Conservation (phyloP, 2,113 vertebrate species). For the Pteropus alecto region DNA sequence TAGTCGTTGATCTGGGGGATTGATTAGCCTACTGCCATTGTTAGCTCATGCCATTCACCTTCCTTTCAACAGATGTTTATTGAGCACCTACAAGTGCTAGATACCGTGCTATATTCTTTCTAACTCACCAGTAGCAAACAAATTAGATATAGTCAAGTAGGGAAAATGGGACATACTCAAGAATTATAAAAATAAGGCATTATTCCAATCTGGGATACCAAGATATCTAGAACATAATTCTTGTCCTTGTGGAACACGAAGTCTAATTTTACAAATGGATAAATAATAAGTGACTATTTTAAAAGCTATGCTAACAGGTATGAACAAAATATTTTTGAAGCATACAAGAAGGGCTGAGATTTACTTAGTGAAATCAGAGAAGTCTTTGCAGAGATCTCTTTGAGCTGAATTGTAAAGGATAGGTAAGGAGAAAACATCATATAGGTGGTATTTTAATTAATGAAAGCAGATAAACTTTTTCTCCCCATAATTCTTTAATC, state of each 20-base stretch:
- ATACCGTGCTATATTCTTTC: neutral
- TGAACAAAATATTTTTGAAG: neutral
- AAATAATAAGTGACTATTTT: neutral
- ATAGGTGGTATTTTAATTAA: neutral
- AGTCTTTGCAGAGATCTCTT: neutral
- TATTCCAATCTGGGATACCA: neutral
- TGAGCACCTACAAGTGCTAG: neutral
- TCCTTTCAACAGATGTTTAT: neutral
- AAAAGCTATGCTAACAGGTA: neutral
- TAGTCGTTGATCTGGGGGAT: neutral
- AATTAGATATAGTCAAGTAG: neutral
- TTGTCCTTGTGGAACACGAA: neutral
- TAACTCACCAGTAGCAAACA: neutral
- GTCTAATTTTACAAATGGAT: neutral
- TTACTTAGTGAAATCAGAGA: neutral
- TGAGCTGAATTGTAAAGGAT: neutral
- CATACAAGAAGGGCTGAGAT: neutral
- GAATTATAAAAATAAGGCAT: slow-evolving; percentile 4
- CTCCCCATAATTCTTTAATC: neutral
- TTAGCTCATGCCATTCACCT: neutral
- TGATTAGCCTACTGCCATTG: neutral
- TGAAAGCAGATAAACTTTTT: neutral
- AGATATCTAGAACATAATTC: neutral
- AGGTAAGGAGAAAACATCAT: neutral
- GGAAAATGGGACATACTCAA: neutral